These are phyloP conservation scores for Psettodes erumei DNA, from an alignment of 2,113 vertebrate species.

Conservation along the genomic window DNA sequence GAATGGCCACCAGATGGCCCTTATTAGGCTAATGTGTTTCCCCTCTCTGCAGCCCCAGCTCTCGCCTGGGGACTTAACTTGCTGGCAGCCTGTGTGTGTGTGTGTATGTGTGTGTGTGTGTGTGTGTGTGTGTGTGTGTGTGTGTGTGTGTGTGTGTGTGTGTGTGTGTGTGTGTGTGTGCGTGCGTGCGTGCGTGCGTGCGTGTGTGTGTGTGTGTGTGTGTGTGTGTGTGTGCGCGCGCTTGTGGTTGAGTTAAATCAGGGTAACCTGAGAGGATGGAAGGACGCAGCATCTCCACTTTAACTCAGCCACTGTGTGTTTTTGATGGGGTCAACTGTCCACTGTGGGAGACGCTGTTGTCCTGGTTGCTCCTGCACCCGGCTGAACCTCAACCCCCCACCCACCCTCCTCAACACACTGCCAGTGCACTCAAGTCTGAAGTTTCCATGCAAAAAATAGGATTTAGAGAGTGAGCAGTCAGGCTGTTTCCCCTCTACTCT, in stretches of 20 bases:
- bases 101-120: constrained; percentile 26
- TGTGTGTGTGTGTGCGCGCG: constrained; percentile 16
- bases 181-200: constrained; percentile 14
- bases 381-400: constrained; percentile 48
- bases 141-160: constrained; percentile 27
- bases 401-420: no score
- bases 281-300: constrained; percentile 53
- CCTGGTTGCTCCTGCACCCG: constrained; percentile 34
- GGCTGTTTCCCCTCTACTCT: constrained; percentile 68
- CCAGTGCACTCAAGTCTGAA: constrained; percentile 25
- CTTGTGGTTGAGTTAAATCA: constrained; percentile 65
- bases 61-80: constrained; percentile 73
- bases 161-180: constrained; percentile 16
- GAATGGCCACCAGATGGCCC: constrained; percentile 86
- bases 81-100: constrained; percentile 52
- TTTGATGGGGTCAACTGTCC: constrained; percentile 66
- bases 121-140: constrained; percentile 11
- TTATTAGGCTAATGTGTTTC: constrained; percentile 86
- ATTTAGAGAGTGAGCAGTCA: constrained; percentile 38
- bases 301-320: constrained; percentile 38
- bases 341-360: constrained; percentile 18
- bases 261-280: constrained; percentile 67
- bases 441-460: constrained; percentile 46
- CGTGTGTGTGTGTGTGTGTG: constrained; percentile 21
- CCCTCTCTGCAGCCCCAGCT: constrained; percentile 71